Conservation (phyloP, 2,888 invertebrate genomes). For the Eristalinus aeneus region DNA sequence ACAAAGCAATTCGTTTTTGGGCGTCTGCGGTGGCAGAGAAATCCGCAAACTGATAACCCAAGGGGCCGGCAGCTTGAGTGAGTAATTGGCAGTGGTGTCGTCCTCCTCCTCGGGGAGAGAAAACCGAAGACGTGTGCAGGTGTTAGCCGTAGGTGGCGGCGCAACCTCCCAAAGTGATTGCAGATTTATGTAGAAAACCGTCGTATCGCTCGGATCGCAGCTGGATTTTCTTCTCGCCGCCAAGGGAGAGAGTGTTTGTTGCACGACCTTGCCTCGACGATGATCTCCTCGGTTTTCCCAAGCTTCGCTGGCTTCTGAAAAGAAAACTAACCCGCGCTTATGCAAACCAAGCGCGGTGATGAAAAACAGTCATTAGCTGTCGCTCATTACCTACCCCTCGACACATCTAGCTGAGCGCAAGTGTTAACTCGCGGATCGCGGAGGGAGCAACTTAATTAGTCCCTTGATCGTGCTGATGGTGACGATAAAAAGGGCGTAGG, state of each 20-base stretch:
- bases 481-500: not conserved
- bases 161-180: conserved; percentile 40
- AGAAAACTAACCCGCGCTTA: conserved; percentile 19
- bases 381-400: not conserved
- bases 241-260: conserved; percentile 29
- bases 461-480: not conserved
- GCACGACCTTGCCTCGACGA: conserved; percentile 57
- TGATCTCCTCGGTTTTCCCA: conserved; percentile 26
- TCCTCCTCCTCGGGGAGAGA: conserved; percentile 54
- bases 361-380: conserved; percentile 21
- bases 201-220: conserved; percentile 53
- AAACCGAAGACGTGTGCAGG: conserved; percentile 32
- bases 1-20: not conserved
- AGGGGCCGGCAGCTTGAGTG: conserved; percentile 23
- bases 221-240: conserved; percentile 60
- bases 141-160: conserved; percentile 21
- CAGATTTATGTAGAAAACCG: conserved; percentile 63
- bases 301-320: not conserved
- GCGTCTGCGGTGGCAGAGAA: conserved; percentile 18
- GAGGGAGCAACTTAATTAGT: conserved; percentile 14
- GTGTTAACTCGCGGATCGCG: not conserved
- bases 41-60: conserved; percentile 14
- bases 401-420: conserved; percentile 19
- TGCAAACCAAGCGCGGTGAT: conserved; percentile 12
- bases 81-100: conserved; percentile 1